These are phyloP conservation scores for Morelia viridis DNA, from an alignment of 2,797 vertebrate genomes.

Conservation along the genomic window DNA sequence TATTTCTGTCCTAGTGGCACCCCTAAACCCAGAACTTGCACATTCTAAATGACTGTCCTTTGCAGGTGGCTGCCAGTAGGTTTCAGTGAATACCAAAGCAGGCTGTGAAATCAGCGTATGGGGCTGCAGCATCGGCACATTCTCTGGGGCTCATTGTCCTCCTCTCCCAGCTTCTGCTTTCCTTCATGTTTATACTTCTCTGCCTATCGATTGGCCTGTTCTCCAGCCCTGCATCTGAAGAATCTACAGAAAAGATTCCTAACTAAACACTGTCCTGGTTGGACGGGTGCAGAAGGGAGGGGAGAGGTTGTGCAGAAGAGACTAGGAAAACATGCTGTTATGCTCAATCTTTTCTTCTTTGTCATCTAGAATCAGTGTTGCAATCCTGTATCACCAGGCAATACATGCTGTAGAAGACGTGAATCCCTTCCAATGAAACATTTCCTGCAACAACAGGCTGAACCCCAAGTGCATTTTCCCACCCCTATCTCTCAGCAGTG, in stretches of 20 bases:
- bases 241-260: constrained; percentile 48
- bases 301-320: neutral
- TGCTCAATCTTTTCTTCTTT: neutral
- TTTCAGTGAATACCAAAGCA: constrained; percentile 12
- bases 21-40: neutral
- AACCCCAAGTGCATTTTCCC: neutral
- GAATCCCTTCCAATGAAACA: neutral
- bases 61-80: neutral
- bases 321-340: neutral
- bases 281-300: neutral
- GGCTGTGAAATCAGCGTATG: constrained; percentile 54
- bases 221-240: constrained; percentile 44
- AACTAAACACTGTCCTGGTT: constrained; percentile 60
- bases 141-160: constrained; percentile 49
- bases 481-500: accelerated
- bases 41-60: neutral
- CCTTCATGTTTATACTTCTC: constrained; percentile 64
- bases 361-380: neutral
- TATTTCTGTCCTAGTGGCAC: neutral
- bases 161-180: constrained; percentile 41
- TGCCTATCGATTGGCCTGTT: constrained; percentile 57
- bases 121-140: constrained; percentile 66
- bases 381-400: neutral
- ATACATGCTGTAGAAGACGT: neutral
- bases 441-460: neutral